Conservation (phyloP, 2,113 vertebrate species). For the Elgaria multicarinata region DNA sequence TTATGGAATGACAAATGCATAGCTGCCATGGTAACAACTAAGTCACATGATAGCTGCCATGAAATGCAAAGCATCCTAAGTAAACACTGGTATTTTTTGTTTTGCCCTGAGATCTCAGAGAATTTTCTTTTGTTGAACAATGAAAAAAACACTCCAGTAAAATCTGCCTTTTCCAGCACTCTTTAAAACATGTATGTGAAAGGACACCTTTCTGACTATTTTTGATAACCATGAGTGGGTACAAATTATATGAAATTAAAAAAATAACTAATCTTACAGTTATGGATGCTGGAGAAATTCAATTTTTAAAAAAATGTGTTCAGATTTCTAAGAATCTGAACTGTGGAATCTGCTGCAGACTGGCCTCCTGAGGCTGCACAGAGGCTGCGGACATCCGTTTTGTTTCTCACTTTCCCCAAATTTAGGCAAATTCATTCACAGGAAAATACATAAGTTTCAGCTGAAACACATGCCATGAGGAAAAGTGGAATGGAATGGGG, state of each 20-base stretch:
- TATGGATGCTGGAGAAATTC: too few relatives aligned
- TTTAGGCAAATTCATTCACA: too few relatives aligned
- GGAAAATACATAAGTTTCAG: too few relatives aligned
- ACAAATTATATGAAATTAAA: neutral
- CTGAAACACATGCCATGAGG: too few relatives aligned
- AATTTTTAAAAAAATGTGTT: too few relatives aligned
- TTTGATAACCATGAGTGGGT: neutral
- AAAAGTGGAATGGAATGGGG: too few relatives aligned
- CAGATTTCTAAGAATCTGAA: too few relatives aligned
- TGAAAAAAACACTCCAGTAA: neutral
- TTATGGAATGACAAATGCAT: constrained; percentile 70
- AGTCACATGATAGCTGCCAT: constrained; percentile 61
- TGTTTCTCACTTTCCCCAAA: too few relatives aligned
- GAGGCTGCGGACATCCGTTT: too few relatives aligned
- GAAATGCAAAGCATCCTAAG: constrained; percentile 61
- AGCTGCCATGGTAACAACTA: constrained; percentile 66
- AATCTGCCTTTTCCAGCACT: neutral
- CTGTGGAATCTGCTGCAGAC: too few relatives aligned
- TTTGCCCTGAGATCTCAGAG: constrained; percentile 47
- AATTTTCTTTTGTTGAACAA: constrained; percentile 41
- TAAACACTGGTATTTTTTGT: constrained; percentile 58
- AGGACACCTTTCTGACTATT: neutral
- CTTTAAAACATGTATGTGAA: constrained; percentile 30
- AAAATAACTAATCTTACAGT: neutral
- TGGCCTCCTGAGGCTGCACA: too few relatives aligned